Conservation (phyloP, 2,113 vertebrate genomes). For the Myocastor coypus region DNA sequence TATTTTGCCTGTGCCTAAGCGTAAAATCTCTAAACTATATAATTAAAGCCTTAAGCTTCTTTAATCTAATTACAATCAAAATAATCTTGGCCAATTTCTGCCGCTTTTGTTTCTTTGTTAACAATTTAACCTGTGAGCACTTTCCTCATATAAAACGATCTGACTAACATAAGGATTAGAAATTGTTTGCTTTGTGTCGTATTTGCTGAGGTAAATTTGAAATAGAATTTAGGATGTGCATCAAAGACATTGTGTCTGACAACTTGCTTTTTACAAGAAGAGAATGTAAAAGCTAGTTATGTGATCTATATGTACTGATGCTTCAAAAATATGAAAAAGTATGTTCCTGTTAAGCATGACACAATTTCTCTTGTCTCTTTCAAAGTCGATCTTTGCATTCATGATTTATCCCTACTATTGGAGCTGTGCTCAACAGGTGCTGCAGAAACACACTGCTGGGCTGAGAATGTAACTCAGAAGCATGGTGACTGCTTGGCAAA, state of each 20-base stretch:
- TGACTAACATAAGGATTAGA: conserved; percentile 20
- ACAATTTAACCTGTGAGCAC: not conserved
- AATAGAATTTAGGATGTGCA: not conserved
- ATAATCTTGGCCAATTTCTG: not conserved
- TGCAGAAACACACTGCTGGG: not conserved
- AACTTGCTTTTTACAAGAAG: not conserved
- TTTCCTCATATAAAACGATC: not conserved
- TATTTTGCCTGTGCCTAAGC: not conserved
- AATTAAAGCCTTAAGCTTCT: not conserved
- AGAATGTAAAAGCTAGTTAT: not conserved
- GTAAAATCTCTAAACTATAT: not conserved
- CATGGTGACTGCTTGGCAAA: too few relatives aligned
- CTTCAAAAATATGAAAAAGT: not conserved
- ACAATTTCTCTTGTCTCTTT: not conserved
- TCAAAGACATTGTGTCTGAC: not conserved
- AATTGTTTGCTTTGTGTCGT: not conserved
- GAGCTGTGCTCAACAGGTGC: not conserved
- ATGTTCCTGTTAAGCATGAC: not conserved
- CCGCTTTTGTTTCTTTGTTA: not conserved
- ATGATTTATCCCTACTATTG: not conserved
- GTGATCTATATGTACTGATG: not conserved
- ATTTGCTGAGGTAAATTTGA: not conserved
- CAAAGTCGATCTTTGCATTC: not conserved
- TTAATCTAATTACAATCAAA: not conserved
- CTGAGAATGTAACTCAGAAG: too few relatives aligned